Evolutionary conservation across 2,888 invertebrate species (phyloP).

Genomic region (Drosophila vallismaia): DNA sequence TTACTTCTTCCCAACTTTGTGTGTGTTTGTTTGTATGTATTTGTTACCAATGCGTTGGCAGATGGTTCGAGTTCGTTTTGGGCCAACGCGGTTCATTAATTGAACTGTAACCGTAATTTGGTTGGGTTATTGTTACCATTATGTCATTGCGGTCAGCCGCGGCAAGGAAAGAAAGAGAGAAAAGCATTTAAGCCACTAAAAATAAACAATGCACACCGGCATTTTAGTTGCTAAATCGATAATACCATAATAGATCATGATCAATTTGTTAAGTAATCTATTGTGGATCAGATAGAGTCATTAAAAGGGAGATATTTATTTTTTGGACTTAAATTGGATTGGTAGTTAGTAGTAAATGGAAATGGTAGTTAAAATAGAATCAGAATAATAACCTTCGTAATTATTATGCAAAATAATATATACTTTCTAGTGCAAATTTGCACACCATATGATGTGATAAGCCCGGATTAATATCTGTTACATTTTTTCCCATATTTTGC

Average conservation of each 20-base stretch:
- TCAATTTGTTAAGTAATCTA: constrained; percentile 34
- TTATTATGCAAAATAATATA: neutral
- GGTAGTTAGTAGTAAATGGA: neutral
- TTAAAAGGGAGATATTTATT: neutral
- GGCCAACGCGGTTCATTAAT: constrained; percentile 68
- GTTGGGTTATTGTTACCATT: constrained; percentile 56
- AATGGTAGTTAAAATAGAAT: too few relatives aligned
- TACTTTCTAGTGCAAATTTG: neutral
- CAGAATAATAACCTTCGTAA: neutral
- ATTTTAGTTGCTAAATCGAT: constrained; percentile 45
- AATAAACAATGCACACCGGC: constrained; percentile 43
- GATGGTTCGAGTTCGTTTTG: constrained; percentile 52
- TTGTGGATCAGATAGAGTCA: constrained; percentile 2
- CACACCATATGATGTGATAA: constrained; percentile 9
- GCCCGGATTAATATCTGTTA: constrained; percentile 28
- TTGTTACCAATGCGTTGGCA: constrained; percentile 66
- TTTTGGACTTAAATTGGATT: neutral
- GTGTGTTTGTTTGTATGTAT: constrained; percentile 7
- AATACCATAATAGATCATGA: constrained; percentile 32
- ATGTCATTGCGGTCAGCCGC: constrained; percentile 67
- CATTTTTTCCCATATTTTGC: constrained; percentile 54
- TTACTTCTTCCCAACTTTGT: constrained; percentile 1
- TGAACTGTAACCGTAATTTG: constrained; percentile 57
- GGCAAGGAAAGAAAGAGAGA: constrained; percentile 26
- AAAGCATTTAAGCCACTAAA: constrained; percentile 38